Conservation (phyloP, 2,888 invertebrate genomes). For the Ennomos quercinarius region DNA sequence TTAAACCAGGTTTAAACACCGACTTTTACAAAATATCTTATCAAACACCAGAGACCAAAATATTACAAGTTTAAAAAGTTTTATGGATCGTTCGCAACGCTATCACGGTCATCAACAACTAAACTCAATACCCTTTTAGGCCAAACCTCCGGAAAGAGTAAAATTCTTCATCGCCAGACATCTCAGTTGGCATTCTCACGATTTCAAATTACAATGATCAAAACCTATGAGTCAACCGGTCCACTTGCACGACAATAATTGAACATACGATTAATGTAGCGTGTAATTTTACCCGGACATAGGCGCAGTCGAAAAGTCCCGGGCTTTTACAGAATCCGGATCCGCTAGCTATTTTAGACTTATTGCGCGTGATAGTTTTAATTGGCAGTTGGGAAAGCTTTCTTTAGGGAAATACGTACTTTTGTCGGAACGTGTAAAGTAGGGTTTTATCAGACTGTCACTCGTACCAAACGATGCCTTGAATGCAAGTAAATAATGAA, state of each 20-base stretch:
- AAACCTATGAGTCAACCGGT: constrained; percentile 40
- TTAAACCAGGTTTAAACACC: too few species aligned
- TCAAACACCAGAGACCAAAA: too few species aligned
- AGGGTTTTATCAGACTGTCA: too few species aligned
- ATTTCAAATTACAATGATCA: constrained; percentile 40
- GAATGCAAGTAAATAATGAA: too few species aligned
- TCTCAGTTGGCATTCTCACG: constrained; percentile 49
- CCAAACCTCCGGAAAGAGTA: constrained; percentile 54
- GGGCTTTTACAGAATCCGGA: constrained; percentile 14
- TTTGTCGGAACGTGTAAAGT: too few species aligned
- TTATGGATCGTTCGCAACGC: constrained; percentile 14
- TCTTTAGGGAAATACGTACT: neutral
- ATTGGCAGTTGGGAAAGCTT: neutral
- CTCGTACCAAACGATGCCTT: too few species aligned
- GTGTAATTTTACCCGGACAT: constrained; percentile 21
- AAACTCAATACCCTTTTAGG: constrained; percentile 23
- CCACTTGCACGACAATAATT: constrained; percentile 39
- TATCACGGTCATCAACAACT: constrained; percentile 34
- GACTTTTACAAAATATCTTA: too few species aligned
- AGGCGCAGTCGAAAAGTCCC: constrained; percentile 10
- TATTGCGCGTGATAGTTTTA: neutral
- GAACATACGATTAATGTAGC: constrained; percentile 18
- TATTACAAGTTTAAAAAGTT: neutral
- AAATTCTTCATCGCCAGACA: constrained; percentile 54
- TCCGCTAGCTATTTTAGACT: constrained; percentile 1